Percentiles rank a stretch among this genome's conserved stretches.
These are phyloP conservation scores for Leptopterna dolabrata DNA, from an alignment of 2,888 invertebrate genomes.

Conservation along the genomic window DNA sequence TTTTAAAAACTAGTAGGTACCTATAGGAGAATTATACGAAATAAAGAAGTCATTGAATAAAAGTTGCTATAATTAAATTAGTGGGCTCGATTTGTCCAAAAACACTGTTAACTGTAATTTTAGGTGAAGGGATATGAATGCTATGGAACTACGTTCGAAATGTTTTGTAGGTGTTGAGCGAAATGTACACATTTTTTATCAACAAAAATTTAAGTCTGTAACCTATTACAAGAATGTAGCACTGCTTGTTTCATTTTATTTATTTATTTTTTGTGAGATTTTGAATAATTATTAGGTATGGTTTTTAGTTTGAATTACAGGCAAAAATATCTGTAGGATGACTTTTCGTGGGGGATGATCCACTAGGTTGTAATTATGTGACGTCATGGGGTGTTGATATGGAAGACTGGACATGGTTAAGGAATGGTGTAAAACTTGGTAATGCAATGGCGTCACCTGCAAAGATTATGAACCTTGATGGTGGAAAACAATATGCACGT, in stretches of 20 bases:
- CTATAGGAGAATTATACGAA: not conserved
- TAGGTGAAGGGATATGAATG: not conserved
- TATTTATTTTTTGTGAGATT: too few species aligned
- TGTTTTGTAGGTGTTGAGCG: constrained; percentile 1
- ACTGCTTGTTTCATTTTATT: not conserved
- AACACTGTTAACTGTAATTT: not conserved
- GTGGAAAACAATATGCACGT: not conserved
- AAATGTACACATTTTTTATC: constrained; percentile 4
- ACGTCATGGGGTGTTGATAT: too few species aligned
- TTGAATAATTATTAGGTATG: not conserved
- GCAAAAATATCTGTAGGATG: not conserved
- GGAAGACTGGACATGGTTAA: too few species aligned
- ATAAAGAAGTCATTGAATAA: not conserved
- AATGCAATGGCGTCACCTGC: not conserved
- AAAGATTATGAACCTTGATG: not conserved
- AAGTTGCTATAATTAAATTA: not conserved
- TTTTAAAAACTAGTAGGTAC: not conserved
- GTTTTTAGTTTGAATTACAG: not conserved
- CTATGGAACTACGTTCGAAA: not conserved
- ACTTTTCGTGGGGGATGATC: not conserved
- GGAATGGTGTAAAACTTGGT: not conserved
- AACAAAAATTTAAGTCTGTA: constrained; percentile 2
- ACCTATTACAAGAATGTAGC: not conserved
- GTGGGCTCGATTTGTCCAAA: not conserved
- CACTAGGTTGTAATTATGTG: not conserved